These are phyloP conservation scores for Sebastes itinus DNA, from an alignment of 2,797 vertebrate species.

Conservation along the genomic window DNA sequence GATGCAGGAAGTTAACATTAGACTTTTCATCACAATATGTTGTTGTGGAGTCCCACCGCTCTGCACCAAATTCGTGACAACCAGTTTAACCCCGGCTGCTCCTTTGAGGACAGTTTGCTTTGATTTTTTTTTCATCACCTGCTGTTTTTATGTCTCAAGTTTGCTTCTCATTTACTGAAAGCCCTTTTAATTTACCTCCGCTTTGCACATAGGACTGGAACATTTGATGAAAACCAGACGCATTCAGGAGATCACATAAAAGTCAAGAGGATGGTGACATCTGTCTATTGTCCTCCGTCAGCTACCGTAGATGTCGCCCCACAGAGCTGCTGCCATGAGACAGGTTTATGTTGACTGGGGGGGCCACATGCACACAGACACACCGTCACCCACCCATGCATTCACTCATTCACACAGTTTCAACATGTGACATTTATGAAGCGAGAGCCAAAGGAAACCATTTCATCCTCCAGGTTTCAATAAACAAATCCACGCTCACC, in stretches of 20 bases:
- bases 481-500: conserved; percentile 51
- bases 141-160: conserved; percentile 44
- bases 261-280: conserved; percentile 57
- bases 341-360: conserved; percentile 53
- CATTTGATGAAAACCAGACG: conserved; percentile 44
- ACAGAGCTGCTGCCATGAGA: conserved; percentile 41
- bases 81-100: not conserved
- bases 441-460: conserved; percentile 76
- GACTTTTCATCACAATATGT: not conserved
- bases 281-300: conserved; percentile 71
- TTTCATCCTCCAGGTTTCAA: conserved; percentile 54
- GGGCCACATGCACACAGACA: conserved; percentile 6
- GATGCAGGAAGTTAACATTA: no score
- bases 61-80: not conserved
- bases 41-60: not conserved
- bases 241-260: conserved; percentile 46
- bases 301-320: conserved; percentile 42
- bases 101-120: conserved; percentile 13
- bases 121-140: conserved; percentile 29
- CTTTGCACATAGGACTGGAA: conserved; percentile 30
- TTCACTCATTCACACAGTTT: conserved; percentile 34
- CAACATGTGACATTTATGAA: conserved; percentile 78
- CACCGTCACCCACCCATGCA: conserved; percentile 29
- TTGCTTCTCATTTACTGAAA: conserved; percentile 54
- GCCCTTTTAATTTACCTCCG: conserved; percentile 35